Percentiles rank a stretch among this genome's conserved stretches.
These are phyloP conservation scores for Papilio demoleus DNA, from an alignment of 2,888 invertebrate species.

Conservation along the genomic window DNA sequence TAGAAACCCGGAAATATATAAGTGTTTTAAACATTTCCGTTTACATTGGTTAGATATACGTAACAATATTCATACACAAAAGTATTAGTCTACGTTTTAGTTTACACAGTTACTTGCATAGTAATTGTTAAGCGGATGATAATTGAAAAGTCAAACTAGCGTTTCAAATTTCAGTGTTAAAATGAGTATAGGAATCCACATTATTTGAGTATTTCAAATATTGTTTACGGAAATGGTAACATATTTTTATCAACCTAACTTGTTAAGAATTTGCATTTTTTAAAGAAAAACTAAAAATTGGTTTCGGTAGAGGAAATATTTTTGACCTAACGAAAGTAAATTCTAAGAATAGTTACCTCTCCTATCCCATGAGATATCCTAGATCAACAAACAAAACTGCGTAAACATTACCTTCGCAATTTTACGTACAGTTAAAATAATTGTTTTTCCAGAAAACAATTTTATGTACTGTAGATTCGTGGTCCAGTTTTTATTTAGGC, in stretches of 20 bases:
- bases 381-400: neutral
- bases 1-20: neutral
- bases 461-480: too few relatives aligned
- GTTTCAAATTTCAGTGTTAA: constrained; percentile 1
- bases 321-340: neutral
- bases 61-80: constrained; percentile 4
- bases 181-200: constrained; percentile 14
- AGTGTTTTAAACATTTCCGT: constrained; percentile 27
- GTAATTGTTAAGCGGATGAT: constrained; percentile 19
- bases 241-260: neutral
- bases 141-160: constrained; percentile 16
- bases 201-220: neutral
- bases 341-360: too few relatives aligned
- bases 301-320: neutral
- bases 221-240: constrained; percentile 6
- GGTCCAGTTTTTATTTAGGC: too few relatives aligned
- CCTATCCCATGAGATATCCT: neutral
- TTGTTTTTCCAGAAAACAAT: too few relatives aligned
- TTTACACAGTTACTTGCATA: constrained; percentile 23
- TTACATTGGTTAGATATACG: constrained; percentile 16
- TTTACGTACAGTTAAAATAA: too few relatives aligned
- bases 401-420: neutral
- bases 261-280: neutral
- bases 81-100: constrained; percentile 4
- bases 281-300: neutral